Base-by-base conservation (phyloP, 2,888 invertebrate genomes). In the Blomia tropicalis region DNA sequence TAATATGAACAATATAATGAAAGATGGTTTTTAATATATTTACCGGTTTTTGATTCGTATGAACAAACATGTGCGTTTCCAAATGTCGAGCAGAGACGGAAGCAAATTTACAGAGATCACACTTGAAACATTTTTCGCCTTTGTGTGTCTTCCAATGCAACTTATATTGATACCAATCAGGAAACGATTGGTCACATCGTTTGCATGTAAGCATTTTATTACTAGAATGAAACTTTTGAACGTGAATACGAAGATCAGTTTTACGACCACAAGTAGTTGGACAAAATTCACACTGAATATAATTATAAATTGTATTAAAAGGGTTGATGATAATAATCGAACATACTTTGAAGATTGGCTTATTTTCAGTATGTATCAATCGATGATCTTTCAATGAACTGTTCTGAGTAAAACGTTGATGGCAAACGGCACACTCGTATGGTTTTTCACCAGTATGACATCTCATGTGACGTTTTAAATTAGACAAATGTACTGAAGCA, bases 181-280 rank as follows among this genome's bases (percentile, higher is more conserved):
- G 89, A 76, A 92, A 90, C 66, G 83, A 81, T 73, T 88, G 86
- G 25, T 88, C 87, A 72, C 95, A 95, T 65, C 92, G 81, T 73
- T 88, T 90, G 75, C 95, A 96, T 69, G 85, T 84, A 58, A 93
- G 76, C 0, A 92, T 91, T 71, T 84, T 84, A 70, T 91, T 91
- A 1, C 89, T 85, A 0, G 89, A 91, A 74, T 96, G 95, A 66
- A 95, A 78, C 72, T 93, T 95, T 75, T 91, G 89, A 65, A 95
- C 87, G 74, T 96, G 95, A 67, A 93, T 89, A 68, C 93, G 82
- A 60, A 96, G 79, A 75, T 96, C 95, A 0, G 93, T 93, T 78
- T 93, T 93, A 32, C 95, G 82, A 0, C 93, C 92, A 73, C 95
- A 95, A 4, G 92, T 93, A 0, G 93, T 87, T 0, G 95, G 93